Evolutionary conservation across 2,888 invertebrate species (phyloP).

Genomic region (Drosophila nigricruria): DNA sequence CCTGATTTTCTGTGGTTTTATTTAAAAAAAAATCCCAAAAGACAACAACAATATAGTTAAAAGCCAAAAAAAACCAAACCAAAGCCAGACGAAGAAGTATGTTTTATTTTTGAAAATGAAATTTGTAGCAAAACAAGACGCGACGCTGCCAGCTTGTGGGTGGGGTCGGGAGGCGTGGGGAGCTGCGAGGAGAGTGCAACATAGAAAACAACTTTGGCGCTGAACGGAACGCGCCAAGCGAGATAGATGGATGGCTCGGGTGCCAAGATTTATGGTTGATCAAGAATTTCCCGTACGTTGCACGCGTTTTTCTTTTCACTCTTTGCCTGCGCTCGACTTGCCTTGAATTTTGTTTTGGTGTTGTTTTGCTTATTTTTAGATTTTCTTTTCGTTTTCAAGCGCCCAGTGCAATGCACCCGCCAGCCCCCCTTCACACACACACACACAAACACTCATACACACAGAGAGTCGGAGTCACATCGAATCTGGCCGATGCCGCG

Average conservation of each 20-base stretch:
- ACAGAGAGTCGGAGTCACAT: background rate
- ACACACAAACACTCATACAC: background rate
- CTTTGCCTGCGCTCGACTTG: constrained; percentile 28
- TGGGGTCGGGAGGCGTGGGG: background rate
- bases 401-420: constrained; percentile 54
- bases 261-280: constrained; percentile 83
- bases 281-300: constrained; percentile 80
- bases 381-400: constrained; percentile 66
- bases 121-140: constrained; percentile 59
- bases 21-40: constrained; percentile 8
- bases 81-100: constrained; percentile 50
- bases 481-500: constrained; percentile 15
- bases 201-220: constrained; percentile 76
- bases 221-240: constrained; percentile 77
- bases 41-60: constrained; percentile 11
- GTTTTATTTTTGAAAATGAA: constrained; percentile 71
- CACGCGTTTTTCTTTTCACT: constrained; percentile 56
- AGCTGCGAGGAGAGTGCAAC: constrained; percentile 12
- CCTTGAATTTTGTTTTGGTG: constrained; percentile 29
- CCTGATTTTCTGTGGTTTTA: constrained; percentile 32
- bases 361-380: constrained; percentile 70
- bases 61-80: constrained; percentile 21
- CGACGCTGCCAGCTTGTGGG: constrained; percentile 11
- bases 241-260: constrained; percentile 82
- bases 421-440: background rate